Evolutionary conservation across 2,113 vertebrate genomes (phyloP).

Genomic region (Mirounga angustirostris): DNA sequence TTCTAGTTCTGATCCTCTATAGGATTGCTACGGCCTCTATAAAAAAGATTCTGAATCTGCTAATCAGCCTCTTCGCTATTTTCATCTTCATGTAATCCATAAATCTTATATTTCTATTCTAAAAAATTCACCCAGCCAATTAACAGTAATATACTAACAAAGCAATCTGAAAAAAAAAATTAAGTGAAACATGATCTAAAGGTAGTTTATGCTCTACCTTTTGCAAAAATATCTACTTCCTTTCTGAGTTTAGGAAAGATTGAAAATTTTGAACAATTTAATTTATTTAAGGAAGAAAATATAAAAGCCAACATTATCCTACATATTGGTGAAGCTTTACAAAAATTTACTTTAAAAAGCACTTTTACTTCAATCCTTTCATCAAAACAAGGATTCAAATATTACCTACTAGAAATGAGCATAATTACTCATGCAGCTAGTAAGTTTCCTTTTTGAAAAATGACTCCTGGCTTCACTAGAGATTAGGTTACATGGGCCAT

Average conservation of each 20-base stretch:
- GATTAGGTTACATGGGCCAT: slow-evolving; percentile 23
- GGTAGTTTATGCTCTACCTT: slow-evolving; percentile 45
- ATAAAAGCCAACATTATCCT: slow-evolving; percentile 36
- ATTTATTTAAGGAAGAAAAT: slow-evolving; percentile 64
- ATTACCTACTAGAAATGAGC: slow-evolving; percentile 49
- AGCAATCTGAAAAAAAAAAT: slow-evolving; percentile 54
- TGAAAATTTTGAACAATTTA: slow-evolving; percentile 61
- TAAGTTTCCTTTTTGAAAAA: slow-evolving; percentile 70
- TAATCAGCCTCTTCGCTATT: slow-evolving; percentile 44
- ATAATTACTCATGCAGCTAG: slow-evolving; percentile 46
- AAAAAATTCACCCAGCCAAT: slow-evolving; percentile 8
- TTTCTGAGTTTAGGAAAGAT: slow-evolving; percentile 58
- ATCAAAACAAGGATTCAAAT: slow-evolving; percentile 60
- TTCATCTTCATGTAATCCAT: slow-evolving; percentile 54
- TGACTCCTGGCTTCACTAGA: slow-evolving; percentile 35
- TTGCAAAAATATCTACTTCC: slow-evolving; percentile 37
- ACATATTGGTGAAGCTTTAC: slow-evolving; percentile 23
- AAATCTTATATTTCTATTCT: slow-evolving; percentile 55
- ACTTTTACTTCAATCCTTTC: slow-evolving; percentile 54
- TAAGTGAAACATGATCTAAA: slow-evolving; percentile 51
- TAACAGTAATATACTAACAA: slow-evolving; percentile 49
- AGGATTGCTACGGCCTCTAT: slow-evolving; percentile 11
- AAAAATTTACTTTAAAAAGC: slow-evolving; percentile 38
- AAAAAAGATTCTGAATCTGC: slow-evolving; percentile 1
- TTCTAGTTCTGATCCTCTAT: slow-evolving; percentile 23